phyloP scores from a whole-genome alignment of 2,797 vertebrate genomes.

The Notoglanidium macrostoma region DNA sequence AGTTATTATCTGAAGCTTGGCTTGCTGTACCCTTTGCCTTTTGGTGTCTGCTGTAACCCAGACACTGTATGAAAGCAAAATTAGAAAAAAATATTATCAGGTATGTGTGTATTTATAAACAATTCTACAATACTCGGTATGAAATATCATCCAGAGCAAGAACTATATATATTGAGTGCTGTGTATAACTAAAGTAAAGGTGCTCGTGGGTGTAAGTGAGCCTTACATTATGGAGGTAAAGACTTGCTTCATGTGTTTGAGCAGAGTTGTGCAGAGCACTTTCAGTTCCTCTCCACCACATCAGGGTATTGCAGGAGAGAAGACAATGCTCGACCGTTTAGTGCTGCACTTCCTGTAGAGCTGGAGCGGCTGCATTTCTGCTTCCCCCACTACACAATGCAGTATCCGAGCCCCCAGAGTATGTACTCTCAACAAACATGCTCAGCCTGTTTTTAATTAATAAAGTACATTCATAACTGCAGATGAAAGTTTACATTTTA shows the following conservation, averaged over 20 bases:
- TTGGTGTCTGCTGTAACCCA: not conserved
- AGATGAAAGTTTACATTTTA: not conserved
- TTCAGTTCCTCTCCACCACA: conserved; percentile 73
- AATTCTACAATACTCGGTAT: too few relatives aligned
- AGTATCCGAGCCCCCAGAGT: not conserved
- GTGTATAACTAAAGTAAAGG: not conserved
- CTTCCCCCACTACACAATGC: not conserved
- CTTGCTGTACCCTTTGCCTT: not conserved
- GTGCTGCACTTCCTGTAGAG: conserved; percentile 69
- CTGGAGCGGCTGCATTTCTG: conserved; percentile 12
- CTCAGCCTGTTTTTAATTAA: not conserved
- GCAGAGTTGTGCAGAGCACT: conserved; percentile 58
- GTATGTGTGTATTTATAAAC: not conserved
- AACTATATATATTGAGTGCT: not conserved
- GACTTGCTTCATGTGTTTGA: not conserved
- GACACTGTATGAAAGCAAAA: not conserved
- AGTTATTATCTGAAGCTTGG: not conserved
- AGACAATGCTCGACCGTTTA: conserved; percentile 65
- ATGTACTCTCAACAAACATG: not conserved
- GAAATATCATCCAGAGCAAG: not conserved
- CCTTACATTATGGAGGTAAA: conserved; percentile 13
- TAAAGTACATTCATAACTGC: not conserved
- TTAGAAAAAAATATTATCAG: too few relatives aligned
- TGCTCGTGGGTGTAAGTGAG: conserved; percentile 11
- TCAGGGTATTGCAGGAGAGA: conserved; percentile 50